Conservation (phyloP, 2,113 vertebrate species). For the Eulacestoma nigropectus region DNA sequence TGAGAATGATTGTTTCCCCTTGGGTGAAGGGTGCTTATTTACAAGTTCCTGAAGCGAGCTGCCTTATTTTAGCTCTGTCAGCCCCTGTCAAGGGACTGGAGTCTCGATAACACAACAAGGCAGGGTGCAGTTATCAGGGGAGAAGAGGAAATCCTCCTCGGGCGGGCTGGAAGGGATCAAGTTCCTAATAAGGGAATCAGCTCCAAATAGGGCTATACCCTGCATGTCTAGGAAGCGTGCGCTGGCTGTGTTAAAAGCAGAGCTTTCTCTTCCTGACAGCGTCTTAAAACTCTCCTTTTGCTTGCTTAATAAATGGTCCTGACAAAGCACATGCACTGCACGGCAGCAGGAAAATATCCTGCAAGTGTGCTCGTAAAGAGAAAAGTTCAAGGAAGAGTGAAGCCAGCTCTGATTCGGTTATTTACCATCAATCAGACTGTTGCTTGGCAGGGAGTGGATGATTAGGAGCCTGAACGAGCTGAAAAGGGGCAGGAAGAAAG, state of each 20-base stretch:
- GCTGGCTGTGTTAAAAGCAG: background rate
- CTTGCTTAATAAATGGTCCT: background rate
- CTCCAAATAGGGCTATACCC: conserved; percentile 4
- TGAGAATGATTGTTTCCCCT: background rate
- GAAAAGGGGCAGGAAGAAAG: conserved; percentile 83
- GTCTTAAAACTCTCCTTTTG: conserved; percentile 4
- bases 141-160: background rate
- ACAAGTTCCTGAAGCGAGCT: background rate
- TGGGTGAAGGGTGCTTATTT: background rate
- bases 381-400: conserved; percentile 59
- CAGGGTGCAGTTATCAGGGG: background rate
- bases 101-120: background rate
- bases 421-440: conserved; percentile 80
- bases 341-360: conserved; percentile 19
- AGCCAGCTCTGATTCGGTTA: conserved; percentile 76
- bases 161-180: background rate
- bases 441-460: conserved; percentile 81
- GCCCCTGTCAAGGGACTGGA: background rate
- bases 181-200: background rate
- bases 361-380: background rate
- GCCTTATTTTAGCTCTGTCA: background rate
- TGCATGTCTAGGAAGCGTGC: background rate
- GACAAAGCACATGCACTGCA: background rate
- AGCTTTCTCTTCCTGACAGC: background rate
- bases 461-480: conserved; percentile 73